phyloP scores from a whole-genome alignment of 53 echinoderm and acorn worm species.

The Antedon mediterranea region DNA sequence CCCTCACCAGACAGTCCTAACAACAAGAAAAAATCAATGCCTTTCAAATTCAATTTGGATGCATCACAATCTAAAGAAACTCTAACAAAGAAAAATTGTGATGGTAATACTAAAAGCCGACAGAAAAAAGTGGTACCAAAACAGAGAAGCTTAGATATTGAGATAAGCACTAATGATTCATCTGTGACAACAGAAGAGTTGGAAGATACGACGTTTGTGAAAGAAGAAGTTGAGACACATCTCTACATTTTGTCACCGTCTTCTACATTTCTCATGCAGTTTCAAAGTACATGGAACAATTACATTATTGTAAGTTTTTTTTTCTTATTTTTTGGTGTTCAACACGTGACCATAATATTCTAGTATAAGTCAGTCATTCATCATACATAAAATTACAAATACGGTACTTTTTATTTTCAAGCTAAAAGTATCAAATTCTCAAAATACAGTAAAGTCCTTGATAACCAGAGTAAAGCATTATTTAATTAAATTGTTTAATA shows the following conservation, averaged over 20 bases:
- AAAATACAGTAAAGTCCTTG: no score
- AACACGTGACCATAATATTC: no score
- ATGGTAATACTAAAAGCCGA: not conserved
- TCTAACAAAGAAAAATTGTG: not conserved
- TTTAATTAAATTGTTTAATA: no score
- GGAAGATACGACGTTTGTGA: constrained; percentile 21
- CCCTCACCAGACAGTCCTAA: constrained; percentile 42
- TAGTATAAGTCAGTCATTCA: no score
- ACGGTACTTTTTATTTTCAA: no score
- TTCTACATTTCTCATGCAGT: constrained; percentile 81
- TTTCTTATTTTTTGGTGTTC: no score
- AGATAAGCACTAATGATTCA: constrained; percentile 4
- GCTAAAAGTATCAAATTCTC: no score
- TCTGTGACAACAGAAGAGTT: constrained; percentile 10
- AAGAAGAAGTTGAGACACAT: constrained; percentile 44
- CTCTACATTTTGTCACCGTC: constrained; percentile 68
- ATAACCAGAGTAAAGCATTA: no score
- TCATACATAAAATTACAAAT: no score
- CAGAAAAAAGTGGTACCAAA: constrained; percentile 30
- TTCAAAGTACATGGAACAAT: constrained; percentile 90
- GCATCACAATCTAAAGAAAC: not conserved
- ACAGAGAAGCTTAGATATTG: constrained; percentile 14
- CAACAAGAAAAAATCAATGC: not conserved
- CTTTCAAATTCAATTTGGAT: constrained; percentile 1
- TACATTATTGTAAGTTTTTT: constrained; percentile 66